Evolutionary conservation across 2,888 invertebrate genomes (phyloP).

Genomic region (Lamellibrachia columna): DNA sequence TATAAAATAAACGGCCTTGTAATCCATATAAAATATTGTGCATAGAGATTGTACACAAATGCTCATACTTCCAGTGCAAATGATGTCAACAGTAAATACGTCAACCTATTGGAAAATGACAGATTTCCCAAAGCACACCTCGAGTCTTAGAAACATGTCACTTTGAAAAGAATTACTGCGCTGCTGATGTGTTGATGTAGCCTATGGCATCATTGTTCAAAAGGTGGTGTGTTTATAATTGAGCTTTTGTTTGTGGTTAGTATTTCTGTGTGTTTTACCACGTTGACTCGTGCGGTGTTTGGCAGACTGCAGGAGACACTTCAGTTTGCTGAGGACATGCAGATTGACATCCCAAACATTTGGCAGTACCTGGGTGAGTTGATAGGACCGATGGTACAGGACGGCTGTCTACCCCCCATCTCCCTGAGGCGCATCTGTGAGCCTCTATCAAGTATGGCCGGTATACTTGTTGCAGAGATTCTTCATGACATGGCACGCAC

Average conservation of each 20-base stretch:
- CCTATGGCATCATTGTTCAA: no score
- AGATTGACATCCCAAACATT: conserved; percentile 85
- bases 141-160: background rate
- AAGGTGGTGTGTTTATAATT: no score
- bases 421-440: conserved; percentile 56
- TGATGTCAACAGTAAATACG: no score
- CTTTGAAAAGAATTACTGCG: background rate
- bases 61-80: background rate
- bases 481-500: conserved; percentile 66
- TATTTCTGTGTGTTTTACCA: no score
- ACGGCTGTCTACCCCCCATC: conserved; percentile 52
- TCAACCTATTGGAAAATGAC: no score
- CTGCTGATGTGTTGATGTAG: no score
- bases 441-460: conserved; percentile 57
- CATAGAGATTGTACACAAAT: conserved; percentile 23
- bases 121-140: no score
- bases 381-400: conserved; percentile 68
- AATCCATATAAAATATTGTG: conserved; percentile 20
- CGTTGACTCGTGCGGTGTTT: background rate
- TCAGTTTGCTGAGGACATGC: conserved; percentile 76
- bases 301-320: conserved; percentile 74
- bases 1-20: background rate
- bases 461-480: conserved; percentile 71
- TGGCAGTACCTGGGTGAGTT: conserved; percentile 83
- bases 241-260: no score